phyloP scores from a whole-genome alignment of 1,140 invertebrate species.

The Saxidomus purpurata region DNA sequence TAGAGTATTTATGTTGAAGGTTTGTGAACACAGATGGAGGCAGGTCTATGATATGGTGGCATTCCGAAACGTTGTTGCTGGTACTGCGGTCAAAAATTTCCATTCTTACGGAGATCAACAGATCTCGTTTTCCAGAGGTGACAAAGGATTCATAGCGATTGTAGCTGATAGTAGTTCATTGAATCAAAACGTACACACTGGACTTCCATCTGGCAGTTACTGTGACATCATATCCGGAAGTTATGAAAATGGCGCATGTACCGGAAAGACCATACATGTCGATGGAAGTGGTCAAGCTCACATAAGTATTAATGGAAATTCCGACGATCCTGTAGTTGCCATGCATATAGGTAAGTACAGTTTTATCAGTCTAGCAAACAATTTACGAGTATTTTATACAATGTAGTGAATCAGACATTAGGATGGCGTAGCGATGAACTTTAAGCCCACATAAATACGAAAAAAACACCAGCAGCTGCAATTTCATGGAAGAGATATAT shows the following conservation, averaged over 20 bases:
- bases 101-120: conserved; percentile 81
- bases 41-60: conserved; percentile 92
- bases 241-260: conserved; percentile 89
- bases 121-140: conserved; percentile 81
- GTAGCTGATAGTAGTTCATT: conserved; percentile 75
- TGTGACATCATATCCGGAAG: conserved; percentile 95
- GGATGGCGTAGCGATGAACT: no score
- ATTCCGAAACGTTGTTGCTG: conserved; percentile 77
- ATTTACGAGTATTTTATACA: no score
- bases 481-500: no score
- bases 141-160: conserved; percentile 80
- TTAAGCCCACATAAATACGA: no score
- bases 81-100: conserved; percentile 76
- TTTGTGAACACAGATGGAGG: conserved; percentile 95
- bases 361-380: no score
- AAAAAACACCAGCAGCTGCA: no score
- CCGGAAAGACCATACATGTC: conserved; percentile 91
- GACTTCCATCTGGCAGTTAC: conserved; percentile 92
- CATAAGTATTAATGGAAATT: conserved; percentile 88
- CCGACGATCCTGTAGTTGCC: conserved; percentile 92
- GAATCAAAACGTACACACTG: conserved; percentile 89
- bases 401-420: no score
- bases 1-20: conserved; percentile 79
- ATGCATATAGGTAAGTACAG: conserved; percentile 89
- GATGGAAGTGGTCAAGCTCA: conserved; percentile 89